Base-by-base conservation (phyloP, 2,797 vertebrate species). In the Natrix natrix region DNA sequence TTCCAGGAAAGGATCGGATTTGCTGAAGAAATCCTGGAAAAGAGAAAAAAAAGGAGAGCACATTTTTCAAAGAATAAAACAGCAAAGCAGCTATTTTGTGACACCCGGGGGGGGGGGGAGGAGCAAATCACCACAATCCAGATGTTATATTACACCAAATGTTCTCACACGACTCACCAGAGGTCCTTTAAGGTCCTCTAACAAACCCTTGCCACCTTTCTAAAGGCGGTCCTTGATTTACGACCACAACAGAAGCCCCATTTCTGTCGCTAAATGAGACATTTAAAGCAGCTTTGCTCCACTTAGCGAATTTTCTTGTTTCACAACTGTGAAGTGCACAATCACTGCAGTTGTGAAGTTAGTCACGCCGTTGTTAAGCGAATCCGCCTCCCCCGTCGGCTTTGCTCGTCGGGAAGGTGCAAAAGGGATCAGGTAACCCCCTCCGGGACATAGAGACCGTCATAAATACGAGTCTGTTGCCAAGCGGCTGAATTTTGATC, bases 1-100 rank as follows among this genome's bases (percentile, higher is more conserved):
- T 92, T 97, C 97, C 96, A 97, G 95, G 95, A 97, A 97, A 37
- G 97, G 97, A 57, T 97, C 97, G 0, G 97, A 97, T 89, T 97
- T 97, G 94, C 97, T 97, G 94, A 97, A 97, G 83, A 97, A 96
- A 90, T 97, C 97, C 97, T 97, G 66, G 28, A 61, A 61, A 61
- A 22, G 2, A 17, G 11, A 0, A 10, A 26, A 60, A 56, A 86
- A 61, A 69, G 8, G 20, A 22, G 8, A 32, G 16, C 11, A 13
- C 43, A 57, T 1, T 7, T 28, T 0, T 87, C 24, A 8, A 4
- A 13, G 28, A 7, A 26, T 0, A 57, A 57, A 57, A 26, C 7
- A 1, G 1, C 22, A 26, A n/a, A 8, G 14, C 54, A 59, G 48
- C 14, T 24, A 5, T 16, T 20, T 10, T 6, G 8, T 57, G 20